These are phyloP conservation scores for Passer montanus DNA, from an alignment of 2,113 vertebrate genomes.

Conservation along the genomic window DNA sequence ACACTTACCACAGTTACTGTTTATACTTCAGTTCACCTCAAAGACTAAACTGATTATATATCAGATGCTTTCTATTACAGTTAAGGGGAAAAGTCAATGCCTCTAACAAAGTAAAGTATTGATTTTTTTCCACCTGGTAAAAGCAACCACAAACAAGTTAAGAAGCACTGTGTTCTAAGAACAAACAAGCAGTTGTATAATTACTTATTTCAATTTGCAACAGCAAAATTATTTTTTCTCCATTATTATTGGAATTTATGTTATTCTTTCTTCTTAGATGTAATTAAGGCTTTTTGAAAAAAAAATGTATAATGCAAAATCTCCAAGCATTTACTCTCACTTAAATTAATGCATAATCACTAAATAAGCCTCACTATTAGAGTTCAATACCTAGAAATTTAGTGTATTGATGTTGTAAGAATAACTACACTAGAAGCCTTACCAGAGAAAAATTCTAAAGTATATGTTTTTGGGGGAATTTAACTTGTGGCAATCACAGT, in stretches of 20 bases:
- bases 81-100: constrained; percentile 8
- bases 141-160: not conserved
- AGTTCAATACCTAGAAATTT: not conserved
- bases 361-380: not conserved
- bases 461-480: not conserved
- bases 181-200: not conserved
- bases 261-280: not conserved
- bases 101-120: constrained; percentile 11
- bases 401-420: not conserved
- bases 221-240: not conserved
- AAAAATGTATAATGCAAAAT: not conserved
- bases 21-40: not conserved
- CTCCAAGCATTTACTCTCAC: not conserved
- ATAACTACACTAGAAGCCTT: not conserved
- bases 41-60: not conserved
- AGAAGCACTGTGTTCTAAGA: not conserved
- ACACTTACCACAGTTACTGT: not conserved
- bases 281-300: not conserved
- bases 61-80: not conserved
- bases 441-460: not conserved
- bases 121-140: constrained; percentile 5
- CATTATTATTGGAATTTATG: not conserved
- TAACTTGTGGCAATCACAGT: not conserved
- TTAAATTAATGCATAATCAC: not conserved
- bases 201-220: not conserved